phyloP scores from a whole-genome alignment of 2,113 vertebrate genomes.

The Neomonachus schauinslandi region DNA sequence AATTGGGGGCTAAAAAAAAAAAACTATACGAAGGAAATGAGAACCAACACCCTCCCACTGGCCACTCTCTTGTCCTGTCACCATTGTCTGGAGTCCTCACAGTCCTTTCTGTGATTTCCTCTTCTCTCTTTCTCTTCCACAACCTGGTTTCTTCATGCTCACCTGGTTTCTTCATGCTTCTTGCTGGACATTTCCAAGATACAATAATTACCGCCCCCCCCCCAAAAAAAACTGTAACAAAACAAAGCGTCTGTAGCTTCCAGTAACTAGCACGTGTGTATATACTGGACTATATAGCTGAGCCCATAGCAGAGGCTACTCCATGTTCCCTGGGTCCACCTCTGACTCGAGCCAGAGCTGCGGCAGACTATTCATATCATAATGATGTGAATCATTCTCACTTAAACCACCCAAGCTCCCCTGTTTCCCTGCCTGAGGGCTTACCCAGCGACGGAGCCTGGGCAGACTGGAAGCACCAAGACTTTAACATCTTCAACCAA shows the following conservation, averaged over 20 bases:
- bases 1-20: background rate
- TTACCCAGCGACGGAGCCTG: background rate
- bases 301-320: background rate
- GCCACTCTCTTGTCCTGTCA: background rate
- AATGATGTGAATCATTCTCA: background rate
- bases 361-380: background rate
- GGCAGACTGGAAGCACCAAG: background rate
- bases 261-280: background rate
- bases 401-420: background rate
- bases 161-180: too few species aligned
- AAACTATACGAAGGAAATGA: background rate
- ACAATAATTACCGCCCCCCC: background rate
- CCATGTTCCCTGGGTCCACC: background rate
- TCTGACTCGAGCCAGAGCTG: background rate
- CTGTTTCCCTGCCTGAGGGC: background rate
- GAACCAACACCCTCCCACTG: background rate
- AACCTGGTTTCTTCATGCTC: background rate
- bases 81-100: background rate
- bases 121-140: background rate
- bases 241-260: background rate
- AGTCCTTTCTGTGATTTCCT: background rate
- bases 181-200: constrained; percentile 19
- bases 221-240: background rate
- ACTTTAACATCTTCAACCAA: background rate
- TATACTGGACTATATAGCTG: background rate